Base-by-base conservation (phyloP, 2,113 vertebrate species). In the Bufo gargarizans region DNA sequence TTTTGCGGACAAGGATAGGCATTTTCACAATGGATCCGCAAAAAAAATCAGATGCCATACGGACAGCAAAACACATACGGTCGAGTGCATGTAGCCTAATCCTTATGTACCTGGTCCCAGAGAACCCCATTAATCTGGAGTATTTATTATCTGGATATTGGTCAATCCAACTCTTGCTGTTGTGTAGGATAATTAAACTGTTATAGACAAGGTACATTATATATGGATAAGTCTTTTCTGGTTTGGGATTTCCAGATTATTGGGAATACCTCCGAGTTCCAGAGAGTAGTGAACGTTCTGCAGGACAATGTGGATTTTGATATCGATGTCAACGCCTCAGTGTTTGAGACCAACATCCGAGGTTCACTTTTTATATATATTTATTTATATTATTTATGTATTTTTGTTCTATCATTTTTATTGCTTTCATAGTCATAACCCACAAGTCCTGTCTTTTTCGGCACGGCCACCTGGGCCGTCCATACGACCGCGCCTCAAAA, bases 271-370 rank as follows among this genome's bases (percentile, higher is more conserved):
- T 97, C 98, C 0, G 98, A 99, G 94, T 99, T 99, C 82, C 97
- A 97, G 91, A 95, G 98, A 6, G 98, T 99, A 3, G 96, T 97
- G 16, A 92, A 74, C 0, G 95, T 99, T 45, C 96, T 99, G 33
- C 97, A 98, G 91, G 96, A 99, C 89, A 96, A 94, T 0, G 91
- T 99, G 89, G 95, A 99, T 94, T 99, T 99, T 2, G 97, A 99
- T 92, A 97, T 97, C 0, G 98, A 99, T 69, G 98, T 99, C 90
- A 99, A 99, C 0, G 98, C 97, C 0, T 99, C 98, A 0, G 98
- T 99, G 89, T 99, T 99, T 81, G 98, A 99, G 93, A 99, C 98
- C 82, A 99, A 99, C 91, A 99, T 99, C 92, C 95, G 98, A 96
- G 98, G 98, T 99, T 77, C 49, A 16, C 33, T 6, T 45, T 45